These are phyloP conservation scores for Odocoileus virginianus DNA, from an alignment of 2,113 vertebrate genomes.

Conservation along the genomic window DNA sequence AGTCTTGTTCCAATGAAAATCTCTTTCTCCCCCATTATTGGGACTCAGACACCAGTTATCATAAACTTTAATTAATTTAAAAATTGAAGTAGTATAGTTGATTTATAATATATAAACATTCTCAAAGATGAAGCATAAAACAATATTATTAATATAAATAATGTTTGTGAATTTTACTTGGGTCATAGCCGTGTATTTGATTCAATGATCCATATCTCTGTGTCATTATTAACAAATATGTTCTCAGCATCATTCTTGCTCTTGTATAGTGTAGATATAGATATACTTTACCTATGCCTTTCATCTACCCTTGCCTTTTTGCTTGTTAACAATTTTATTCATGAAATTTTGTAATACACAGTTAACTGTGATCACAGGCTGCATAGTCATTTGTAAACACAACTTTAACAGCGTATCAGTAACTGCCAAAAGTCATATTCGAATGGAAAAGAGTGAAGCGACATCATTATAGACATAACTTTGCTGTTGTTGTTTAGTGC, in stretches of 20 bases:
- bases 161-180: background rate
- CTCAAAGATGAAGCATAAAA: background rate
- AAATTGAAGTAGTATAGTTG: background rate
- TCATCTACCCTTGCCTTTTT: constrained; percentile 33
- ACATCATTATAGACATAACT: background rate
- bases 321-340: constrained; percentile 19
- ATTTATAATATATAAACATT: background rate
- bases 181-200: background rate
- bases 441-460: background rate
- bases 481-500: background rate
- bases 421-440: constrained; percentile 10
- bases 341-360: constrained; percentile 51
- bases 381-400: constrained; percentile 41
- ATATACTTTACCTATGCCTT: background rate
- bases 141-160: background rate
- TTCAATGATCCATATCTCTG: background rate
- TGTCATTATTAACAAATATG: background rate
- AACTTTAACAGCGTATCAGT: background rate
- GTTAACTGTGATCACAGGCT: constrained; percentile 21
- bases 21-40: background rate
- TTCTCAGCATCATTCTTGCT: background rate
- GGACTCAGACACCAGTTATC: background rate
- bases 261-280: background rate
- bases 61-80: background rate
- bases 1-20: background rate